Evolutionary conservation across 2,888 invertebrate genomes (phyloP).

Genomic region (Protodeltote pygarga): DNA sequence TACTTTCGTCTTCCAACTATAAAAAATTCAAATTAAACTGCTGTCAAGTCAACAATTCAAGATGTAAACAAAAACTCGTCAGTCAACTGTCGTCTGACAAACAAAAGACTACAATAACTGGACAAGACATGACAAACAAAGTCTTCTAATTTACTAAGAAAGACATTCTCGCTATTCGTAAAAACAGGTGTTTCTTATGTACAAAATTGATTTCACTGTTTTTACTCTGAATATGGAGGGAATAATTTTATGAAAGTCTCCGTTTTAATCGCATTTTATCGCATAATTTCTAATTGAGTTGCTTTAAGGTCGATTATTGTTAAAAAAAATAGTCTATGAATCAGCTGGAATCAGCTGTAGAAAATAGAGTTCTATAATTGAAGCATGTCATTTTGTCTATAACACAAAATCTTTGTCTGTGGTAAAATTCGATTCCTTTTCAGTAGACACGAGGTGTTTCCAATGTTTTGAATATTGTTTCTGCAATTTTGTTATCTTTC

Average conservation of each 20-base stretch:
- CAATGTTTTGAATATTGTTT: constrained; percentile 59
- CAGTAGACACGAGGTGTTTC: constrained; percentile 60
- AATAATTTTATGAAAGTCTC: no score
- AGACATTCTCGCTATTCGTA: constrained; percentile 4
- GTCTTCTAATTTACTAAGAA: background rate
- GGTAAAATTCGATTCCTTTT: constrained; percentile 38
- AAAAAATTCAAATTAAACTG: constrained; percentile 49
- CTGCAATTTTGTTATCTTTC: constrained; percentile 23
- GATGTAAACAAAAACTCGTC: no score
- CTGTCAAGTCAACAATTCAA: no score
- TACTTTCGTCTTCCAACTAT: constrained; percentile 9
- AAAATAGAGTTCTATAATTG: background rate
- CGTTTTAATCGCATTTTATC: no score
- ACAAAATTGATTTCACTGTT: no score
- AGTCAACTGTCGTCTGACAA: background rate
- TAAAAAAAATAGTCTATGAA: no score
- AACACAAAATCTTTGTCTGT: constrained; percentile 26
- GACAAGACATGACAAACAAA: background rate
- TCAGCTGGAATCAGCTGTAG: background rate
- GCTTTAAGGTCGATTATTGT: no score
- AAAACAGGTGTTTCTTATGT: no score
- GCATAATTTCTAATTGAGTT: no score
- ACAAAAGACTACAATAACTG: constrained; percentile 1
- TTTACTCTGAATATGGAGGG: no score
- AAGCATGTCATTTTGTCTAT: background rate